Percentiles rank a stretch among this genome's conserved stretches.
Evolutionary conservation across 2,113 vertebrate species (phyloP).

Genomic region (Dasyprocta punctata): DNA sequence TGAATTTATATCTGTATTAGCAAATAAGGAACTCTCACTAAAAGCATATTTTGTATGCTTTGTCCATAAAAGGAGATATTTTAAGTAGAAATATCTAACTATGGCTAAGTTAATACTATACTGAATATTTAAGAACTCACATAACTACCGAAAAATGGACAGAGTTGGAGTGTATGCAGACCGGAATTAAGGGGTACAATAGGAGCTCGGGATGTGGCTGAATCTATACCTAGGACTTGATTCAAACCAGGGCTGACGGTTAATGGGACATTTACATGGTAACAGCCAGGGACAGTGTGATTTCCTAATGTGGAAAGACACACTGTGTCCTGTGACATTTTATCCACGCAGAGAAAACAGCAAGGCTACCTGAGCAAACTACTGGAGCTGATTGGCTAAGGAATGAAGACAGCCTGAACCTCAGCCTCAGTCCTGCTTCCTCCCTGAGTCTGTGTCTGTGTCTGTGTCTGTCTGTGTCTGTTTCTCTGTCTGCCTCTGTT

Average conservation of each 20-base stretch:
- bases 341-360: no score
- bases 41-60: neutral
- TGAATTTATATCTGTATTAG: neutral
- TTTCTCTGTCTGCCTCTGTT: no score
- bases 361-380: no score
- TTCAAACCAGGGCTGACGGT: no score
- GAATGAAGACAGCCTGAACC: fast-evolving
- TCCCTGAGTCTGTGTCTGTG: neutral
- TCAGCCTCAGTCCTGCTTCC: neutral
- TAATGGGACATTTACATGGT: no score
- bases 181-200: fast-evolving
- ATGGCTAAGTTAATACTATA: neutral
- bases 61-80: neutral
- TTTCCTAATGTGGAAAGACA: no score
- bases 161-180: neutral
- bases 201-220: neutral
- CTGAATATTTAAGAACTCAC: neutral
- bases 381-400: no score
- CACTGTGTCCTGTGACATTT: no score
- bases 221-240: no score
- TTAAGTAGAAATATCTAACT: neutral
- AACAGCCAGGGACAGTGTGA: no score
- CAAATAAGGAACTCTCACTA: neutral
- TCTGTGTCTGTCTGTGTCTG: no score
- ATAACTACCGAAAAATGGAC: neutral